phyloP scores from a whole-genome alignment of 2,113 vertebrate species.

The Calyptomena viridis region DNA sequence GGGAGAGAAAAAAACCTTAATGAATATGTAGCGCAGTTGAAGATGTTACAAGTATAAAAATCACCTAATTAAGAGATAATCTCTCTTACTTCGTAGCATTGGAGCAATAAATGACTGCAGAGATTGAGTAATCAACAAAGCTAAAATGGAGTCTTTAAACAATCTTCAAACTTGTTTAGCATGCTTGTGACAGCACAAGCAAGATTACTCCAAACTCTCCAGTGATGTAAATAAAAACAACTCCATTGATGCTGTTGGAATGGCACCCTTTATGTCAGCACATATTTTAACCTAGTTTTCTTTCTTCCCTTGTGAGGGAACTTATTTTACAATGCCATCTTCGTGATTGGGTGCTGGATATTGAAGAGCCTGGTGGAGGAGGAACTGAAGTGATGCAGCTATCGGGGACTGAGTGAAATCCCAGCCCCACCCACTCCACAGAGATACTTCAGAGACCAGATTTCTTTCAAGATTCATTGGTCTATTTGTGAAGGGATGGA shows the following conservation, averaged over 20 bases:
- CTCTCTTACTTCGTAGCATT: constrained; percentile 57
- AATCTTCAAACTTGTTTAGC: constrained; percentile 41
- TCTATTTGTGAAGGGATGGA: neutral
- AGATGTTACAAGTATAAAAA: constrained; percentile 62
- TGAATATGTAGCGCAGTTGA: constrained; percentile 40
- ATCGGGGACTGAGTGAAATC: neutral
- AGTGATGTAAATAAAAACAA: constrained; percentile 18
- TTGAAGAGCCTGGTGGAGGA: neutral
- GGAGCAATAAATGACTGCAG: constrained; percentile 51
- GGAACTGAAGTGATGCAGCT: neutral
- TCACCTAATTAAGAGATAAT: constrained; percentile 64
- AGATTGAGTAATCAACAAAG: constrained; percentile 52
- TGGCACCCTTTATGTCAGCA: neutral
- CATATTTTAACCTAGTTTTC: constrained; percentile 16
- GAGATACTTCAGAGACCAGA: neutral
- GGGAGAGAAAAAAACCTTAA: constrained; percentile 23
- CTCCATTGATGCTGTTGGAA: neutral
- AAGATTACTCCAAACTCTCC: constrained; percentile 26
- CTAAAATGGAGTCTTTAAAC: constrained; percentile 45
- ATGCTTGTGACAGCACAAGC: neutral
- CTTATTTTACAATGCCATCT: neutral
- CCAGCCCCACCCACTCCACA: neutral
- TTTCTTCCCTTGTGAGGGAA: neutral
- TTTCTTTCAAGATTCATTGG: neutral
- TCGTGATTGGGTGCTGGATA: neutral